phyloP scores from a whole-genome alignment of 2,888 invertebrate species.

The Sarcophaga subvicina region DNA sequence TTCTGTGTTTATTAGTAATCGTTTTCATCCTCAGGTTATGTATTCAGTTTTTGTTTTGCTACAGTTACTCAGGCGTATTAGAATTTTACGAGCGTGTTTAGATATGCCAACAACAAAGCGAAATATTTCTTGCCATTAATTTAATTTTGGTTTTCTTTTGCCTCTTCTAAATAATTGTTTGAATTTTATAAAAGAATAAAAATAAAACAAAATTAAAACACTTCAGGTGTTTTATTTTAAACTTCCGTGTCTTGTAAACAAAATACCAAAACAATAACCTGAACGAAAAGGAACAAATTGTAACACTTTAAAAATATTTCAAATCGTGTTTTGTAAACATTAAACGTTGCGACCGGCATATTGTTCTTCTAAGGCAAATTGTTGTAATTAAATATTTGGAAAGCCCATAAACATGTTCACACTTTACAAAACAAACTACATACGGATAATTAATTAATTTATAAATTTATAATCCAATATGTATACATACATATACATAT shows the following conservation, averaged over 20 bases:
- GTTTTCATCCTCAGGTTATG: background rate
- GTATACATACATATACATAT: too few species aligned
- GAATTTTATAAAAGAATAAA: background rate
- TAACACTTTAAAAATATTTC: background rate
- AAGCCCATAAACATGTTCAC: background rate
- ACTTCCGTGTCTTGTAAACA: background rate
- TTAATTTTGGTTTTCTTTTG: background rate
- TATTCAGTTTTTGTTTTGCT: constrained; percentile 3
- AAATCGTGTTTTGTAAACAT: background rate
- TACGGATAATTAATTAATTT: too few species aligned
- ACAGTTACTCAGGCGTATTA: constrained; percentile 34
- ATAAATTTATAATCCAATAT: too few species aligned
- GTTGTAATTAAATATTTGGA: background rate
- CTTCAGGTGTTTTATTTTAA: background rate
- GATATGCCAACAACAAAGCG: background rate
- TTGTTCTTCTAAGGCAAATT: background rate
- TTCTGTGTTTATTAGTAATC: constrained; percentile 13
- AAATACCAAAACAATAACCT: background rate
- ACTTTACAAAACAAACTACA: background rate
- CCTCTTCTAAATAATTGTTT: background rate
- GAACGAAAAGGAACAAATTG: background rate
- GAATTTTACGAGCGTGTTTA: background rate
- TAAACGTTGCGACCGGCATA: background rate
- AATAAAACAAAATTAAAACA: background rate
- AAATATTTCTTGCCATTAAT: background rate